Percentiles rank a stretch among this genome's conserved stretches.
phyloP scores from a whole-genome alignment of 2,888 invertebrate genomes.

The Cybosia mesomella region DNA sequence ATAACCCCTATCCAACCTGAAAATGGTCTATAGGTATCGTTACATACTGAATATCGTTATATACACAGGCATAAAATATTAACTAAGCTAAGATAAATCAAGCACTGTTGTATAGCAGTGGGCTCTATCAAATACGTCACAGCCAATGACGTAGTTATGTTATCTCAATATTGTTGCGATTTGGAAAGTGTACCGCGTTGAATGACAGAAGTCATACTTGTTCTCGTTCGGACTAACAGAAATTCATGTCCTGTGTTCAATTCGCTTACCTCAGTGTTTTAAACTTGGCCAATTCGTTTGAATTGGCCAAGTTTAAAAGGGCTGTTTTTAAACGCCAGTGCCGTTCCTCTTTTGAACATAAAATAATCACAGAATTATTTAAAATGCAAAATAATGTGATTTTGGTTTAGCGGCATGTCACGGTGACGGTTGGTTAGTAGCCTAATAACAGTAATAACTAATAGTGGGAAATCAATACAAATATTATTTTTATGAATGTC shows the following conservation, averaged over 20 bases:
- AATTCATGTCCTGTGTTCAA: no score
- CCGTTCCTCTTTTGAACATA: neutral
- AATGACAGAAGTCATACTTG: neutral
- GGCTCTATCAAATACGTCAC: neutral
- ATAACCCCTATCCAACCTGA: no score
- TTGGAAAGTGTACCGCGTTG: neutral
- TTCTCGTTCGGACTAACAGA: neutral
- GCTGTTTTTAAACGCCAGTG: no score
- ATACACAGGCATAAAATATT: no score
- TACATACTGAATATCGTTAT: no score
- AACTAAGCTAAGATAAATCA: neutral
- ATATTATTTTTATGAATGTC: constrained; percentile 41
- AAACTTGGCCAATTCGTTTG: no score
- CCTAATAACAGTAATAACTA: neutral
- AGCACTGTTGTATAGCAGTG: neutral
- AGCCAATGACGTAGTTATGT: no score
- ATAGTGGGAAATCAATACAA: neutral
- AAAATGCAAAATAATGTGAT: neutral
- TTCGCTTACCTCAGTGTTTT: no score
- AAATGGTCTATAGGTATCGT: no score
- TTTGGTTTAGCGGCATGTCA: neutral
- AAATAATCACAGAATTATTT: neutral
- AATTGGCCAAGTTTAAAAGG: no score
- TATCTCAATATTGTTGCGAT: neutral
- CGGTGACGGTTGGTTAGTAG: neutral